Evolutionary conservation across 2,113 vertebrate species (phyloP).

Genomic region (Alexandromys fortis): DNA sequence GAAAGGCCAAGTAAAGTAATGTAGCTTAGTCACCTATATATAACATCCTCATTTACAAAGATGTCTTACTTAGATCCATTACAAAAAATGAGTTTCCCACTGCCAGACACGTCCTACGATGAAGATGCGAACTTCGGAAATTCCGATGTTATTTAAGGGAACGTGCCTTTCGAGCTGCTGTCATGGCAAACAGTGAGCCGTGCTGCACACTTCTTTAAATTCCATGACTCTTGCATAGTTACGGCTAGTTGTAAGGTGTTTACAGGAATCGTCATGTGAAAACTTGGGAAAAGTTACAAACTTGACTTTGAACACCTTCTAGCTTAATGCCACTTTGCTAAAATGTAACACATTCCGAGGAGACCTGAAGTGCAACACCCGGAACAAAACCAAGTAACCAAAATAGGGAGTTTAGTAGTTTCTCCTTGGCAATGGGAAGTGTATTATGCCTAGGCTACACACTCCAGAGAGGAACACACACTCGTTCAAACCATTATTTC

Average conservation of each 20-base stretch:
- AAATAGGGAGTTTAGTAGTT: constrained; percentile 70
- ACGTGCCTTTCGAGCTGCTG: constrained; percentile 45
- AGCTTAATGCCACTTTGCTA: constrained; percentile 32
- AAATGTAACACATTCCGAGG: constrained; percentile 10
- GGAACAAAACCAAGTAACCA: constrained; percentile 71
- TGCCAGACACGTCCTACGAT: constrained; percentile 56
- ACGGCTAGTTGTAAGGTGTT: constrained; percentile 49
- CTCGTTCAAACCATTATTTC: constrained; percentile 67
- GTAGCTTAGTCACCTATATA: constrained; percentile 54
- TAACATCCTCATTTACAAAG: constrained; percentile 57
- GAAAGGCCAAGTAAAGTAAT: constrained; percentile 61
- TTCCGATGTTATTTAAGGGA: constrained; percentile 69
- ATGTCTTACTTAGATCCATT: constrained; percentile 50
- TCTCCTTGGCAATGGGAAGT: constrained; percentile 56
- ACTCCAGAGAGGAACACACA: constrained; percentile 62
- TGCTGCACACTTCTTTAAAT: constrained; percentile 47
- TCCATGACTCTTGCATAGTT: constrained; percentile 52
- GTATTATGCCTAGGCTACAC: constrained; percentile 46
- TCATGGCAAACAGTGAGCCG: constrained; percentile 46
- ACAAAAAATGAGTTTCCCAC: constrained; percentile 38
- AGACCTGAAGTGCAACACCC: constrained; percentile 2
- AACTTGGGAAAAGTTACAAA: constrained; percentile 55
- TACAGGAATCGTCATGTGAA: neutral
- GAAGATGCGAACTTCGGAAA: constrained; percentile 58
- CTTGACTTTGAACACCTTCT: constrained; percentile 65